Evolutionary conservation across 2,797 vertebrate genomes (phyloP).

Genomic region (Acestrorhynchus altus): DNA sequence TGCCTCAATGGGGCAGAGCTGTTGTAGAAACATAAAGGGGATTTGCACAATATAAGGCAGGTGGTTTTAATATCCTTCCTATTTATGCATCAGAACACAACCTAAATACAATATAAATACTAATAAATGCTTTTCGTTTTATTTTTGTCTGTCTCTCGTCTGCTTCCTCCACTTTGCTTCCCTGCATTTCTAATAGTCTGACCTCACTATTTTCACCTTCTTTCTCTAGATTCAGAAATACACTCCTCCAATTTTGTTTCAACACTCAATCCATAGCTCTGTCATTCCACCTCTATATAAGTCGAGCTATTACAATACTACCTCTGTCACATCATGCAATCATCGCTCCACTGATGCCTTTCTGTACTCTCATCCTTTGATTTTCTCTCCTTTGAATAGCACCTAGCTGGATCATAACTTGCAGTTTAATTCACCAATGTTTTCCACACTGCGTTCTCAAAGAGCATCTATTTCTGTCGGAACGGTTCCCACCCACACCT

Average conservation of each 20-base stretch:
- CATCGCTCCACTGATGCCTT: conserved; percentile 1
- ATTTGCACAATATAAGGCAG: too few species aligned
- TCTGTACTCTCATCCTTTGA: conserved; percentile 20
- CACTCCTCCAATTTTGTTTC: conserved; percentile 3
- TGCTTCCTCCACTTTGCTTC: conserved; percentile 8
- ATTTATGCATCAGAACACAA: too few species aligned
- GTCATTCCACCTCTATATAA: conserved; percentile 22
- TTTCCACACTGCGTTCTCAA: conserved; percentile 28
- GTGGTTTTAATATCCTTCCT: too few species aligned
- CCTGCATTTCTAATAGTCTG: neutral
- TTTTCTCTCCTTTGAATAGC: conserved; percentile 16
- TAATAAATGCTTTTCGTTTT: conserved; percentile 20
- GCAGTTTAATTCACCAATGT: conserved; percentile 14
- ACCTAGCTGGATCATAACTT: neutral
- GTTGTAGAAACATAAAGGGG: too few species aligned
- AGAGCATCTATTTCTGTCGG: conserved; percentile 43
- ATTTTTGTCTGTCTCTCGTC: conserved; percentile 33
- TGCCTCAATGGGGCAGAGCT: too few species aligned
- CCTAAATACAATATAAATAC: too few species aligned
- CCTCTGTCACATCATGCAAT: neutral
- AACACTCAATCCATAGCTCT: neutral
- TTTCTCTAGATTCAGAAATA: neutral
- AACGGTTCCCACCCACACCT: conserved; percentile 29
- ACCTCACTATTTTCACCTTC: neutral
- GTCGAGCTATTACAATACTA: neutral